Conservation (phyloP, 2,113 vertebrate genomes). For the Collichthys lucidus region DNA sequence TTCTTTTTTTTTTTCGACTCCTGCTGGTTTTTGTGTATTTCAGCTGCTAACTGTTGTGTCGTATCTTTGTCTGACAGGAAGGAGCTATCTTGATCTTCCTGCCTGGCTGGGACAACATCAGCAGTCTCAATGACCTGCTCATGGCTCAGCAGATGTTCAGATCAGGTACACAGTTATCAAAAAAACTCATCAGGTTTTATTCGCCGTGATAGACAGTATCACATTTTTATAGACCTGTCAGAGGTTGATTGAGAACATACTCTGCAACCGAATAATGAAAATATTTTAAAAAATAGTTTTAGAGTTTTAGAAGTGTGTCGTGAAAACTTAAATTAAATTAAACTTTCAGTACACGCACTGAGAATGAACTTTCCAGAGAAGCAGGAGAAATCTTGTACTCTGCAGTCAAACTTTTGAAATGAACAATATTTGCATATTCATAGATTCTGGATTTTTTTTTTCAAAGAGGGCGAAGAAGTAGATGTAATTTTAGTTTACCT, state of each 20-base stretch:
- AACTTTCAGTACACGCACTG: not conserved
- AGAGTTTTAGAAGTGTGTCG: not conserved
- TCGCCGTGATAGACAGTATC: not conserved
- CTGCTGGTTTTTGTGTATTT: not conserved
- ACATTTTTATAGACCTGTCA: not conserved
- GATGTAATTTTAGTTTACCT: not conserved
- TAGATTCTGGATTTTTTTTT: not conserved
- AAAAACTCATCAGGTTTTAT: not conserved
- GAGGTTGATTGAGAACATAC: too few relatives aligned
- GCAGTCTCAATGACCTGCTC: slow-evolving; percentile 92
- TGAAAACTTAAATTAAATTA: not conserved
- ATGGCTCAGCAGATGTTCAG: slow-evolving; percentile 96
- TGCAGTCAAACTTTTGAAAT: not conserved
- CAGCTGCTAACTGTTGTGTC: slow-evolving; percentile 19
- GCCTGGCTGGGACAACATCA: slow-evolving; percentile 99
- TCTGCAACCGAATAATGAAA: too few relatives aligned
- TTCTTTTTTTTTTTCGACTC: not conserved
- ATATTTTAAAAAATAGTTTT: not conserved
- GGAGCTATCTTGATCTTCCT: slow-evolving; percentile 97
- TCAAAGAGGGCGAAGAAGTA: not conserved
- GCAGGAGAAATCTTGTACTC: not conserved
- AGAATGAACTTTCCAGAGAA: not conserved
- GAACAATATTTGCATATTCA: not conserved
- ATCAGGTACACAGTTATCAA: slow-evolving; percentile 85
- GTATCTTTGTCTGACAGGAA: slow-evolving; percentile 84